Conservation (phyloP, 2,888 invertebrate species). For the Drosophila percnosoma region DNA sequence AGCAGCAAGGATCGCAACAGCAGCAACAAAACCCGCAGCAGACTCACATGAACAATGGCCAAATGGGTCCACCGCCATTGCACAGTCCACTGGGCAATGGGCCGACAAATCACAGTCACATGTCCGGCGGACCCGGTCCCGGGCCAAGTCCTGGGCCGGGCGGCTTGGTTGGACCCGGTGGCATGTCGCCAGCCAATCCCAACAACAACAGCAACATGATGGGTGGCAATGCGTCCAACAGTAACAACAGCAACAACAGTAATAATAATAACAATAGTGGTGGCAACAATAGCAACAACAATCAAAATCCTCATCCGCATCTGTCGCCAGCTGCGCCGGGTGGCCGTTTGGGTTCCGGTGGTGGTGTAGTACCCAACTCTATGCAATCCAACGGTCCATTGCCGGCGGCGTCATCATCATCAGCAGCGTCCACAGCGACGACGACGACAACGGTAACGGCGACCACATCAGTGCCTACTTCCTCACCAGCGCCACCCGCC, state of each 20-base stretch:
- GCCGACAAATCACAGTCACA: conserved; percentile 86
- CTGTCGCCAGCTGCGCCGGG: conserved; percentile 80
- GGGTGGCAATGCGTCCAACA: conserved; percentile 51
- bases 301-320: conserved; percentile 79
- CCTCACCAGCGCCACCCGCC: conserved; percentile 85
- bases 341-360: conserved; percentile 72
- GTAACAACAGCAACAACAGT: conserved; percentile 59
- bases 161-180: conserved; percentile 73
- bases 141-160: conserved; percentile 81
- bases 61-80: conserved; percentile 91
- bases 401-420: conserved; percentile 84
- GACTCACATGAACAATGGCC: conserved; percentile 88
- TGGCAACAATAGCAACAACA: conserved; percentile 66
- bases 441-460: conserved; percentile 66
- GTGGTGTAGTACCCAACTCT: conserved; percentile 69
- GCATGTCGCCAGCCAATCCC: conserved; percentile 76
- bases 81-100: conserved; percentile 89
- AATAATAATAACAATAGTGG: conserved; percentile 63
- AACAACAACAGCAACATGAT: conserved; percentile 63
- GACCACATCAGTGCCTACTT: conserved; percentile 82
- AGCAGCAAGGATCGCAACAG: conserved; percentile 55
- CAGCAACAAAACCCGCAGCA: conserved; percentile 76
- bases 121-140: conserved; percentile 81
- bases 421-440: conserved; percentile 63
- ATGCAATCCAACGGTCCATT: conserved; percentile 86